These are phyloP conservation scores for Vollenhovia emeryi DNA, from an alignment of 1,140 invertebrate species.

Conservation along the genomic window DNA sequence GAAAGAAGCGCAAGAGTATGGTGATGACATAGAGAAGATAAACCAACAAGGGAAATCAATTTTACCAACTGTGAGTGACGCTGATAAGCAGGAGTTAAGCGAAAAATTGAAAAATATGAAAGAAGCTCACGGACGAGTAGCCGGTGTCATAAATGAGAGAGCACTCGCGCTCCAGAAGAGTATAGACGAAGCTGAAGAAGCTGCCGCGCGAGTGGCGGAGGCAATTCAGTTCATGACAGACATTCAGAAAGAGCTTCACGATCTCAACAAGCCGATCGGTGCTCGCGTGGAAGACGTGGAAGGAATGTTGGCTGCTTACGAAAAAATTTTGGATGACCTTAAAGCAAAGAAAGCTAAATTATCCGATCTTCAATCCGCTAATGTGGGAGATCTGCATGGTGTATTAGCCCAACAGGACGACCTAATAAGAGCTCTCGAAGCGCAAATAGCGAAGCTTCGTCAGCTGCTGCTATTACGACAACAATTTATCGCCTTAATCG, in stretches of 20 bases:
- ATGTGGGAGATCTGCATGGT: conserved; percentile 91
- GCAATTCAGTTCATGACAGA: conserved; percentile 92
- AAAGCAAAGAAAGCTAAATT: conserved; percentile 93
- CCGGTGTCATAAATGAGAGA: conserved; percentile 91
- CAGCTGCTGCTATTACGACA: conserved; percentile 93
- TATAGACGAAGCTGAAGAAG: conserved; percentile 92
- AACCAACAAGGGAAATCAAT: conserved; percentile 93
- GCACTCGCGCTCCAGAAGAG: conserved; percentile 89
- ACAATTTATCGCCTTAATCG: conserved; percentile 94
- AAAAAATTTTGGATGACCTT: conserved; percentile 92
- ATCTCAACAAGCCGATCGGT: conserved; percentile 94
- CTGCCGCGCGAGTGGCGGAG: conserved; percentile 91
- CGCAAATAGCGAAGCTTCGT: conserved; percentile 92
- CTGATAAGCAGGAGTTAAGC: conserved; percentile 92
- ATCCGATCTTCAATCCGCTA: conserved; percentile 91
- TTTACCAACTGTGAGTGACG: conserved; percentile 92
- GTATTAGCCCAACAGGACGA: conserved; percentile 94
- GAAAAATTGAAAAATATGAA: conserved; percentile 92
- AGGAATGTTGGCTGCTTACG: conserved; percentile 91
- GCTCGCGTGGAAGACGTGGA: conserved; percentile 94
- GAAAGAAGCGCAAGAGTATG: conserved; percentile 90
- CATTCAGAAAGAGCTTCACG: conserved; percentile 93
- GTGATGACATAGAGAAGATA: conserved; percentile 90
- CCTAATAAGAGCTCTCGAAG: conserved; percentile 92
- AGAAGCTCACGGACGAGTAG: conserved; percentile 91